Evolutionary conservation across 2,888 invertebrate species (phyloP).

Genomic region (Metacarcinus magister): DNA sequence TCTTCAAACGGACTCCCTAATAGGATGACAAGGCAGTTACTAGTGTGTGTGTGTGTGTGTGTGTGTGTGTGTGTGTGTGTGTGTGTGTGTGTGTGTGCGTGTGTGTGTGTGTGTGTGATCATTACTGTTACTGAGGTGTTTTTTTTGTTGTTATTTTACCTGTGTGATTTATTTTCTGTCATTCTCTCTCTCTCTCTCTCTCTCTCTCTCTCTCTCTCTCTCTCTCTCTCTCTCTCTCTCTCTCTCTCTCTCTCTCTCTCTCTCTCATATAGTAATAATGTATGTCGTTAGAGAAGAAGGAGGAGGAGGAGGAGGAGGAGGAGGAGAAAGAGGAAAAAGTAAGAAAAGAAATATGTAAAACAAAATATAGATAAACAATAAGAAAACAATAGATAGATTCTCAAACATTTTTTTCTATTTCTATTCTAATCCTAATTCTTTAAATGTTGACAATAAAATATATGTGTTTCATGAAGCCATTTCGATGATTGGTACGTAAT

Average conservation of each 20-base stretch:
- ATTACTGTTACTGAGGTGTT: conserved; percentile 3
- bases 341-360: too few relatives aligned
- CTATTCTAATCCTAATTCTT: not conserved
- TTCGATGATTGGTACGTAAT: not conserved
- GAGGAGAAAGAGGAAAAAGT: too few relatives aligned
- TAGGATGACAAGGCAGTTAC: conserved; percentile 67
- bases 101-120: conserved; percentile 34
- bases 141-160: not conserved
- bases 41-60: conserved; percentile 29
- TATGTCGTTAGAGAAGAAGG: not conserved
- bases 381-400: not conserved
- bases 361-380: not conserved
- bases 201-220: too few relatives aligned
- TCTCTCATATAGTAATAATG: not conserved
- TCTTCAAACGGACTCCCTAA: conserved; percentile 77
- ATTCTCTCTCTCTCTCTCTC: too few relatives aligned
- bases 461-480: not conserved
- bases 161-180: not conserved
- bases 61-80: conserved; percentile 50
- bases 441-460: not conserved
- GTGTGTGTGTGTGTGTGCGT: conserved; percentile 58
- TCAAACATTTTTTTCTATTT: not conserved
- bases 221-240: too few relatives aligned
- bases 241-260: too few relatives aligned
- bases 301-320: too few relatives aligned